Evolutionary conservation across 2,797 vertebrate species (phyloP).

Genomic region (Melanotaenia parkinsoni): DNA sequence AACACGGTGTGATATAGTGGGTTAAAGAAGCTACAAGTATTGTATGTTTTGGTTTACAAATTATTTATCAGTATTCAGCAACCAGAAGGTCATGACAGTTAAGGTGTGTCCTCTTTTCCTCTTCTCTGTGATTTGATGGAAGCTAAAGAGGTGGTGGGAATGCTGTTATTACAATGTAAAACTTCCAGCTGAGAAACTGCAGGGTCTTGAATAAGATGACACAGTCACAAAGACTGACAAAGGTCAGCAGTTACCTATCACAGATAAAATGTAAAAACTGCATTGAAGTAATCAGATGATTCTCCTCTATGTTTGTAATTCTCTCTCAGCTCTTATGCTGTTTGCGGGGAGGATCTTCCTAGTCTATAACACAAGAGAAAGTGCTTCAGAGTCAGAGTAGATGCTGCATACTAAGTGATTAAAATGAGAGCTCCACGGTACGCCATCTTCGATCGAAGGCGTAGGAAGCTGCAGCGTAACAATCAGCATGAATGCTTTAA

Average conservation of each 20-base stretch:
- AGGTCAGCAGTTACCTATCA: not conserved
- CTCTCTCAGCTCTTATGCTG: not conserved
- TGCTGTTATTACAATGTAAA: not conserved
- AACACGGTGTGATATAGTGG: not conserved
- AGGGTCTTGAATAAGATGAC: not conserved
- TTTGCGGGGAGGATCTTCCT: constrained; percentile 7
- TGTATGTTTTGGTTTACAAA: not conserved
- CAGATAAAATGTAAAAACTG: not conserved
- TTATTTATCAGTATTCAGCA: not conserved
- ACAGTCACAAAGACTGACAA: not conserved
- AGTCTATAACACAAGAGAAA: constrained; percentile 30
- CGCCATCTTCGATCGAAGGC: constrained; percentile 10
- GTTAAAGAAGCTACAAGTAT: not conserved
- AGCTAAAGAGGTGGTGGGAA: too few species aligned
- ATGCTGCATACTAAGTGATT: constrained; percentile 20
- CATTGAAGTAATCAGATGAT: not conserved
- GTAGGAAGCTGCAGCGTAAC: constrained; percentile 3
- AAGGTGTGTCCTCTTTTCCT: not conserved
- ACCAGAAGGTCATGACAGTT: not conserved
- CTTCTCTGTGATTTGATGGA: not conserved
- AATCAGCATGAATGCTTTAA: constrained; percentile 34
- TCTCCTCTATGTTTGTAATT: constrained; percentile 3
- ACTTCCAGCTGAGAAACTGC: not conserved
- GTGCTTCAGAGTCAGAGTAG: constrained; percentile 25
- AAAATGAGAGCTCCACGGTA: constrained; percentile 23